Evolutionary conservation across 1,140 invertebrate genomes (phyloP).

Genomic region (Drosophila lini): DNA sequence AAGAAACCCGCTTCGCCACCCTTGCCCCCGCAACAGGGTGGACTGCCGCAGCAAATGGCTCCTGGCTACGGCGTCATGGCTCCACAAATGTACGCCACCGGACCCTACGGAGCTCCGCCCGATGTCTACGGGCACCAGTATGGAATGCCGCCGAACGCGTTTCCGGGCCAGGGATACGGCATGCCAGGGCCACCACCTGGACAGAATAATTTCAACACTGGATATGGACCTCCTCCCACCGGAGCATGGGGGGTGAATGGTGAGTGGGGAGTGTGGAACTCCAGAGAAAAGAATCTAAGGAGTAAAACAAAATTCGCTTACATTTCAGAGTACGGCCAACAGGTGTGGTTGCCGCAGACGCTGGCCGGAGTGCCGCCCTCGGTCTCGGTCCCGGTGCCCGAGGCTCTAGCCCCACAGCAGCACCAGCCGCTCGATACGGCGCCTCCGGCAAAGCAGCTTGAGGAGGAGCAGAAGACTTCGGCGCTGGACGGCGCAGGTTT

Average conservation of each 20-base stretch:
- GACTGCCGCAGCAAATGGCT: conserved; percentile 39
- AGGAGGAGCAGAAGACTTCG: conserved; percentile 47
- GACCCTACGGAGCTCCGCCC: conserved; percentile 44
- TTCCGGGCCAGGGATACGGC: conserved; percentile 55
- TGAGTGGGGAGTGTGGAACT: conserved; percentile 23
- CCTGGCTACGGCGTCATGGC: conserved; percentile 57
- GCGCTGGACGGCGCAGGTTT: conserved; percentile 73
- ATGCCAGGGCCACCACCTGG: conserved; percentile 60
- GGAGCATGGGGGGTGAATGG: conserved; percentile 72
- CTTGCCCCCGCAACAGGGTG: conserved; percentile 33
- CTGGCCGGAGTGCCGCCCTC: conserved; percentile 37
- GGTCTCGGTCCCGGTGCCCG: conserved; percentile 20
- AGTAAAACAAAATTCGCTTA: too few relatives aligned
- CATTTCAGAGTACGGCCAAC: conserved; percentile 67
- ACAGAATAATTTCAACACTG: conserved; percentile 51
- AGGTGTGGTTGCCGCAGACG: conserved; percentile 66
- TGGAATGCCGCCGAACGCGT: conserved; percentile 60
- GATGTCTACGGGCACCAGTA: conserved; percentile 72
- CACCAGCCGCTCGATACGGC: conserved; percentile 15
- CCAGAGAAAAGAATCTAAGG: too few relatives aligned
- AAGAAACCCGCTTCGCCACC: conserved; percentile 77
- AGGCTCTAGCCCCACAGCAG: conserved; percentile 34
- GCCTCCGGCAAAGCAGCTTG: conserved; percentile 17
- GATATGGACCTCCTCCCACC: conserved; percentile 56
- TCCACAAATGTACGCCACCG: conserved; percentile 59